Evolutionary conservation across 2,113 vertebrate species (phyloP).

Genomic region (Trichomycterus rosablanca): DNA sequence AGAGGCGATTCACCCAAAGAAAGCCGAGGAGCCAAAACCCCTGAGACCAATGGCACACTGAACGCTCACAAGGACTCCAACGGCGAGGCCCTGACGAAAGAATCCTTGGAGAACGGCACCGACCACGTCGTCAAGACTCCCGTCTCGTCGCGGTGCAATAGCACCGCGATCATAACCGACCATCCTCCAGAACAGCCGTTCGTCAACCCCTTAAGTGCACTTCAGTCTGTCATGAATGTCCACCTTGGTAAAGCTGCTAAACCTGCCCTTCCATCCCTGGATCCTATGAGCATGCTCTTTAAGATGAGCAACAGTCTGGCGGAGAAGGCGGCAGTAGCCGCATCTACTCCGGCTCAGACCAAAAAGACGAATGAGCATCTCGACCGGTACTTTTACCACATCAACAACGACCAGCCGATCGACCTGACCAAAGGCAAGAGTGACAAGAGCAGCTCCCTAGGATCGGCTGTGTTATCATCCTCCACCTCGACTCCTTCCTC

Average conservation of each 20-base stretch:
- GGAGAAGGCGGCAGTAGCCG: conserved; percentile 92
- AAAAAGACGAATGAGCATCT: conserved; percentile 87
- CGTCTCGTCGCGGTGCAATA: conserved; percentile 73
- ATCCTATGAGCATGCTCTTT: conserved; percentile 99
- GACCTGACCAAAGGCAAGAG: conserved; percentile 97
- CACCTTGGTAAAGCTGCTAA: conserved; percentile 97
- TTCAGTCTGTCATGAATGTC: conserved; percentile 98
- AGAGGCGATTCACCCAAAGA: conserved; percentile 77
- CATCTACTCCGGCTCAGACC: conserved; percentile 81
- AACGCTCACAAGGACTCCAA: conserved; percentile 71
- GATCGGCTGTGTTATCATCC: conserved; percentile 84
- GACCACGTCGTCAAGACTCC: conserved; percentile 74
- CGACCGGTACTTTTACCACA: conserved; percentile 94
- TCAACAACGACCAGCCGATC: conserved; percentile 95
- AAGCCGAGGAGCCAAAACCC: conserved; percentile 73
- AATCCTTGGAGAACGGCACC: conserved; percentile 80
- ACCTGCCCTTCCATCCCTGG: conserved; percentile 87
- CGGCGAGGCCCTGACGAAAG: conserved; percentile 72
- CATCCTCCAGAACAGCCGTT: conserved; percentile 96
- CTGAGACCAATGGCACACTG: conserved; percentile 66
- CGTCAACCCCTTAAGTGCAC: conserved; percentile 94
- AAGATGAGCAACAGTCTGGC: conserved; percentile 99
- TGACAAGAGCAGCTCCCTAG: conserved; percentile 83
- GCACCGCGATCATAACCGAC: conserved; percentile 95
- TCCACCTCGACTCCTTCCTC: conserved; percentile 85